Evolutionary conservation across 2,888 invertebrate genomes (phyloP), one percentile per base, ranked within the genome.

Genomic region (Ormia ochracea): DNA sequence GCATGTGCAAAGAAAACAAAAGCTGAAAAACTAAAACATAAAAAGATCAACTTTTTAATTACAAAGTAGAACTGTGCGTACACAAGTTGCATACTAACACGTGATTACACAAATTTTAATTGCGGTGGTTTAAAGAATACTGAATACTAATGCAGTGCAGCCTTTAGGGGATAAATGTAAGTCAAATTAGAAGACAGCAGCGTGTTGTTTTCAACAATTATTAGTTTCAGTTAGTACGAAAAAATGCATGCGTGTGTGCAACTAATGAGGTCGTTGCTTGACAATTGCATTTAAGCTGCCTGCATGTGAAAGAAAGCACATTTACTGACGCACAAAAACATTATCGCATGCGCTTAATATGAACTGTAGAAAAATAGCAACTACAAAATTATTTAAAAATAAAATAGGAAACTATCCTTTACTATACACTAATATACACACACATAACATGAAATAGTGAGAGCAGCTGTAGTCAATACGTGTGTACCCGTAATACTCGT

Each of bases 261-360:
- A 66, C 63, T 87, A 87, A 87, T 85, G 88, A 86, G 88, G 87
- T 87, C 87, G 87, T 86, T 85, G 86, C 87, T 87, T 87, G 88
- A 87, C 86, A 87, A 87, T 87, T 83, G 83, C 85, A 86, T 86
- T 86, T 86, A 82, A 80, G 70, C 59, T 54, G 61, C 38, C 69
- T 28, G 31, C 54, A 50, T n/a, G n/a, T n/a, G n/a, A n/a, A n/a
- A n/a, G n/a, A n/a, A n/a, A 23, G 50, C 43, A 65, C 68, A 65
- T 56, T 45, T 38, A 36, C 38, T 56, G 45, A 41, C 54, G 56
- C 3, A 54, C 7, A 36, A 23, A 65, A 48, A 74, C 10, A 36
- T 21, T 6, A 66, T 38, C 50, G 43, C 38, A 38, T 38, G 33
- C 43, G 10, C 26, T 14, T 69, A 48, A 33, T 28, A 58, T 33